Conservation (phyloP, 92 coral and sea anemone genomes). For the Paragorgia papillata region DNA sequence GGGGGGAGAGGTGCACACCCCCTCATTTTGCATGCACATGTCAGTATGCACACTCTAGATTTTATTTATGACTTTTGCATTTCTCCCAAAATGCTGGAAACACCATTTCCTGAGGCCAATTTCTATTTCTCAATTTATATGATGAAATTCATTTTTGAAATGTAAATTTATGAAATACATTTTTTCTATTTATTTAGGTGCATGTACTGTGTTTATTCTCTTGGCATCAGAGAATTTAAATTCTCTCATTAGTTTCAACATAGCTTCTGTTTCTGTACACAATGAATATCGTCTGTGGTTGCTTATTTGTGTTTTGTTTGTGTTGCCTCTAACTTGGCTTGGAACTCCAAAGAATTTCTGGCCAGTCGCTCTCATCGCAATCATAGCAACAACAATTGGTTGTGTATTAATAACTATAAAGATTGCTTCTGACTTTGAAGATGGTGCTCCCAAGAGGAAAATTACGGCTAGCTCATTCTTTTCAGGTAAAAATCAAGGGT, state of each 20-base stretch:
- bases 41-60: no score
- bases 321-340: conserved; percentile 86
- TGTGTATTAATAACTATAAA: conserved; percentile 75
- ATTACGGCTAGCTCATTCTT: conserved; percentile 73
- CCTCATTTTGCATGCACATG: no score
- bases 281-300: conserved; percentile 83
- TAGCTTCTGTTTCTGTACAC: conserved; percentile 40
- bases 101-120: no score
- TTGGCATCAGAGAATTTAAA: conserved; percentile 83
- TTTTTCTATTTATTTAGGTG: conserved; percentile 61
- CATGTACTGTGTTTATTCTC: conserved; percentile 80
- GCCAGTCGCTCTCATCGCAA: conserved; percentile 91
- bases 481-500: conserved; percentile 91
- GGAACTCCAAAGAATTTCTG: conserved; percentile 97
- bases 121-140: no score
- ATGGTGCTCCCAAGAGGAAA: conserved; percentile 55
- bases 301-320: conserved; percentile 69
- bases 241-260: conserved; percentile 64
- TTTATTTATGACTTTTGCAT: no score
- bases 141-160: no score
- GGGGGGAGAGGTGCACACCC: no score
- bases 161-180: no score
- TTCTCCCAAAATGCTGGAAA: no score
- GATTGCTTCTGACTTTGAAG: conserved; percentile 71
- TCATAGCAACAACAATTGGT: conserved; percentile 81